Conservation (phyloP, 2,113 vertebrate species). For the Saccopteryx bilineata region DNA sequence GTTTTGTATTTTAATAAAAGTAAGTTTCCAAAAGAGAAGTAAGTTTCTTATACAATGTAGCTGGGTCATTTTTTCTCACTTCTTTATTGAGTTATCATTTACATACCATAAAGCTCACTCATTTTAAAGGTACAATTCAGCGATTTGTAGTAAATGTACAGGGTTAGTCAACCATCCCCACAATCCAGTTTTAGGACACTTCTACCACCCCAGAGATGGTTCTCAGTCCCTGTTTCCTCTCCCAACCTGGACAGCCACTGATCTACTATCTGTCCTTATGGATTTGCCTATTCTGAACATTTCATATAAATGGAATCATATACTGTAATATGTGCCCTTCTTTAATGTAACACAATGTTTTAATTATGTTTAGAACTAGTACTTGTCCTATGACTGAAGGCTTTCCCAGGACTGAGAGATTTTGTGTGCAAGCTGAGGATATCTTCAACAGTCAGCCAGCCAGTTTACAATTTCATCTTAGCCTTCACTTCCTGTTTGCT, state of each 20-base stretch:
- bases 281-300: conserved; percentile 38
- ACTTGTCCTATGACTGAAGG: neutral
- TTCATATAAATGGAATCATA: conserved; percentile 51
- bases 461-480: conserved; percentile 1
- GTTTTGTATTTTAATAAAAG: neutral
- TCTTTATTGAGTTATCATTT: conserved; percentile 54
- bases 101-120: conserved; percentile 44
- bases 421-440: neutral
- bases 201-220: neutral
- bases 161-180: conserved; percentile 25
- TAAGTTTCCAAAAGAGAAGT: neutral
- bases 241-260: neutral
- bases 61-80: neutral
- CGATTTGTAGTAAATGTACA: conserved; percentile 57
- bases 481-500: conserved; percentile 14
- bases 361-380: conserved; percentile 38
- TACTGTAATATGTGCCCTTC: neutral
- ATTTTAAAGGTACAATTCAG: conserved; percentile 56
- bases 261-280: neutral
- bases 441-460: conserved; percentile 4
- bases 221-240: conserved; percentile 20
- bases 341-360: conserved; percentile 52
- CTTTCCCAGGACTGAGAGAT: neutral
- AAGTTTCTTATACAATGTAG: neutral
- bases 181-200: conserved; percentile 48